Evolutionary conservation across 2,888 invertebrate species (phyloP).

Genomic region (Drosophila anomelani): DNA sequence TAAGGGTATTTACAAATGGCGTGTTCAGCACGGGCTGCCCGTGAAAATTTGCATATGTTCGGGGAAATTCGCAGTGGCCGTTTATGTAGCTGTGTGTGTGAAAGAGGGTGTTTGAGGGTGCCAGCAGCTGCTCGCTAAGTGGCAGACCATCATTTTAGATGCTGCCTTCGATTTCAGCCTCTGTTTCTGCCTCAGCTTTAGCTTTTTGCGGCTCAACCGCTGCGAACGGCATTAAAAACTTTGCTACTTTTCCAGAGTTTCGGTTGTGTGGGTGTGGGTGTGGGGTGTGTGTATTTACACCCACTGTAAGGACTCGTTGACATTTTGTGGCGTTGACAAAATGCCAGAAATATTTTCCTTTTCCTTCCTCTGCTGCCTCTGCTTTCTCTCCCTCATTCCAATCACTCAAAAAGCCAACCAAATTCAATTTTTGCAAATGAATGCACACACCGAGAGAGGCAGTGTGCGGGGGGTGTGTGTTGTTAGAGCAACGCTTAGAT

Average conservation of each 20-base stretch:
- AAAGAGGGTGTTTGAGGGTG: conserved; percentile 27
- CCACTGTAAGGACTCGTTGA: conserved; percentile 48
- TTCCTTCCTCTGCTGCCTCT: neutral
- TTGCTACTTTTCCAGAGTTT: conserved; percentile 41
- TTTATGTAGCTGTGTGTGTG: conserved; percentile 33
- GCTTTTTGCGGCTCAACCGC: conserved; percentile 45
- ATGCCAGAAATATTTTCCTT: conserved; percentile 45
- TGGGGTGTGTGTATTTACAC: conserved; percentile 26
- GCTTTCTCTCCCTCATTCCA: conserved; percentile 49
- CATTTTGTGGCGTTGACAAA: conserved; percentile 57
- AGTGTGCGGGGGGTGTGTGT: neutral
- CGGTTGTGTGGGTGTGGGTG: conserved; percentile 13
- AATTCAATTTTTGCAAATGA: conserved; percentile 75
- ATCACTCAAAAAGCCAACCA: conserved; percentile 58
- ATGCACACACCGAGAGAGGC: conserved; percentile 43
- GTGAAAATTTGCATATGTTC: conserved; percentile 78
- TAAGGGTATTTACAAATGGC: conserved; percentile 22
- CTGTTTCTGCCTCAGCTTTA: neutral
- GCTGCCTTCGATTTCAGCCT: conserved; percentile 18
- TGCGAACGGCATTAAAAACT: conserved; percentile 67
- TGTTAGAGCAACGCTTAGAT: conserved; percentile 33
- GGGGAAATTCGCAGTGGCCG: conserved; percentile 58
- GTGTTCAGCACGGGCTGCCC: conserved; percentile 31
- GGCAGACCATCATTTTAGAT: conserved; percentile 40
- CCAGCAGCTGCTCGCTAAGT: conserved; percentile 67